phyloP scores from a whole-genome alignment of 2,113 vertebrate species.

The Larimichthys polyactis region DNA sequence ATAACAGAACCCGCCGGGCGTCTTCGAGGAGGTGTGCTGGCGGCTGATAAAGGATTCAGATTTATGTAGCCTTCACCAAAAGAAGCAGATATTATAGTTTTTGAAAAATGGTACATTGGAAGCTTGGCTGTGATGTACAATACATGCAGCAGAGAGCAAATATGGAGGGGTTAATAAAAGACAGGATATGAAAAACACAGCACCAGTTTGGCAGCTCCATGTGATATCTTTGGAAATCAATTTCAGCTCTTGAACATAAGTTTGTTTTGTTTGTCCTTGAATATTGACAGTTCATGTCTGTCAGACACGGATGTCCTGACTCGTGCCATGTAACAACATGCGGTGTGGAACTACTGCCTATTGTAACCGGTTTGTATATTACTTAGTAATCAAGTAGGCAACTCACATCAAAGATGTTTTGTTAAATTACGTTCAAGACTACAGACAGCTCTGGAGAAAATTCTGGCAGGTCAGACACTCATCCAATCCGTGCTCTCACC shows the following conservation, averaged over 20 bases:
- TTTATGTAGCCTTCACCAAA: conserved; percentile 77
- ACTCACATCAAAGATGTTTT: conserved; percentile 43
- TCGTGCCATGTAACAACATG: not conserved
- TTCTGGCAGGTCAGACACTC: conserved; percentile 57
- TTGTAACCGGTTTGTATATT: not conserved
- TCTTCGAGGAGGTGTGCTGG: conserved; percentile 74
- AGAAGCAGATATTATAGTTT: conserved; percentile 75
- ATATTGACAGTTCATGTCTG: conserved; percentile 27
- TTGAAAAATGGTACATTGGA: conserved; percentile 61
- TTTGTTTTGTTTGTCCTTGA: conserved; percentile 58
- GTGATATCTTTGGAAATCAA: conserved; percentile 51
- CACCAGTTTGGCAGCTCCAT: conserved; percentile 48
- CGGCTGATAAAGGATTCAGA: conserved; percentile 83
- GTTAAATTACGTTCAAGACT: conserved; percentile 32
- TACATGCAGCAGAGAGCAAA: conserved; percentile 42
- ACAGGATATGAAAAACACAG: conserved; percentile 71
- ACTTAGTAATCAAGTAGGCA: conserved; percentile 28
- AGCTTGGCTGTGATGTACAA: conserved; percentile 52
- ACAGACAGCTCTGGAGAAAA: conserved; percentile 45
- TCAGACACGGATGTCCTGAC: not conserved
- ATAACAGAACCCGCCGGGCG: conserved; percentile 76
- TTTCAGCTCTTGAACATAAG: conserved; percentile 37
- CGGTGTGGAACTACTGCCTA: not conserved
- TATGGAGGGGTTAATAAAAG: conserved; percentile 64
- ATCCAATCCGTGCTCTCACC: conserved; percentile 41